These are phyloP conservation scores for Embiotoca jacksoni DNA, from an alignment of 2,113 vertebrate species.

Conservation along the genomic window DNA sequence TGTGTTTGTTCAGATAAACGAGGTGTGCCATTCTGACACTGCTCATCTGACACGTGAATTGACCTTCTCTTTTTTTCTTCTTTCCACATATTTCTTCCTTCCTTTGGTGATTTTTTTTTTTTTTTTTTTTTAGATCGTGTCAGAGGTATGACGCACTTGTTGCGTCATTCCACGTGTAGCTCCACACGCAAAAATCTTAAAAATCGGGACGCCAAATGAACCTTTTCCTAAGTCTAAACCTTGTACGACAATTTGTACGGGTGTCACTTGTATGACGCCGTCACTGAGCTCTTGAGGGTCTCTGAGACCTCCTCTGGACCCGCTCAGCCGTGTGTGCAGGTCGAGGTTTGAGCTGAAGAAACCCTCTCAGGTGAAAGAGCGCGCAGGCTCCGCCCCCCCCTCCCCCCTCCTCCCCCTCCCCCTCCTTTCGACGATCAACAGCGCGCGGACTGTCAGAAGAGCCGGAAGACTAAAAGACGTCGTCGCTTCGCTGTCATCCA, in stretches of 20 bases:
- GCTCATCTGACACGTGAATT: background rate
- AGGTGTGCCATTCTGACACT: constrained; percentile 8
- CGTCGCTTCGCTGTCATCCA: constrained; percentile 45
- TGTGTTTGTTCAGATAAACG: background rate
- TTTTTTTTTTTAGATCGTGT: background rate
- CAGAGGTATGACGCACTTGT: background rate
- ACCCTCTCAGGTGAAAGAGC: constrained; percentile 76
- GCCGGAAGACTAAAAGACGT: constrained; percentile 75
- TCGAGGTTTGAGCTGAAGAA: constrained; percentile 9
- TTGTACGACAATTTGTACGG: no score
- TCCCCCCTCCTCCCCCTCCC: background rate
- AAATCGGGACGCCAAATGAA: no score
- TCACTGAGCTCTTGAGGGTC: no score
- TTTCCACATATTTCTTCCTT: background rate
- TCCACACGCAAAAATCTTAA: no score
- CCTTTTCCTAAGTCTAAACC: no score
- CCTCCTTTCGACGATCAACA: no score
- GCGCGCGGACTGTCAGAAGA: constrained; percentile 61
- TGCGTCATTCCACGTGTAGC: no score
- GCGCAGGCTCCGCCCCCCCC: constrained; percentile 61
- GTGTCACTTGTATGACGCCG: no score
- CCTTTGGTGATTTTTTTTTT: background rate
- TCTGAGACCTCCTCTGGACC: no score
- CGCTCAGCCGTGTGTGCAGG: background rate
- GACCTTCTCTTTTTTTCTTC: background rate